A percentile compares a stretch with the other conserved stretches of the same genome.
Conservation (phyloP, 2,888 invertebrate species). For the Drosophila atroscutellata region DNA sequence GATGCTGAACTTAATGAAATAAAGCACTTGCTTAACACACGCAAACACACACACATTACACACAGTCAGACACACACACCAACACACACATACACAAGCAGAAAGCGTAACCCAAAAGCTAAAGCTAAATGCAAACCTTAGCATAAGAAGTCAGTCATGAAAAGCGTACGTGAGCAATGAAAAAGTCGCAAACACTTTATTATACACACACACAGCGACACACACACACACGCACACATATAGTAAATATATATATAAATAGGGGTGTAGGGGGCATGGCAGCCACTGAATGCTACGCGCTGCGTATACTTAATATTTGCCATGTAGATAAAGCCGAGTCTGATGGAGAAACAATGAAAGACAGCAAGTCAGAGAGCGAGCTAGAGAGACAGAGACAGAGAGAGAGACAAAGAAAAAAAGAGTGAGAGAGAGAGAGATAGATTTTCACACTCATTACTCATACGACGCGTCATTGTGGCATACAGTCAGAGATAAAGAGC, state of each 20-base stretch:
- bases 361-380: constrained; percentile 1
- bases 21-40: constrained; percentile 73
- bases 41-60: constrained; percentile 11
- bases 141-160: constrained; percentile 80
- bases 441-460: constrained; percentile 71
- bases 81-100: neutral
- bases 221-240: neutral
- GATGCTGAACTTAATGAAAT: constrained; percentile 74
- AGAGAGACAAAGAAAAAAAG: neutral
- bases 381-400: neutral
- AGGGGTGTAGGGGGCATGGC: constrained; percentile 24
- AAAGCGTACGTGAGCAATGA: constrained; percentile 80
- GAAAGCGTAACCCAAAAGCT: constrained; percentile 29
- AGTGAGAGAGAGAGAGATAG: neutral
- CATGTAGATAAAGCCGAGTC: constrained; percentile 65
- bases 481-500: constrained; percentile 68
- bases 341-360: constrained; percentile 30
- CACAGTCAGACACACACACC: constrained; percentile 2
- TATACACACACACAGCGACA: constrained; percentile 49
- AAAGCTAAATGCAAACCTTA: constrained; percentile 61
- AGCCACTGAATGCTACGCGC: constrained; percentile 76
- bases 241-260: neutral
- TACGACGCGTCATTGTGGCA: constrained; percentile 76
- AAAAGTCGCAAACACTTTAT: constrained; percentile 82
- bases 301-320: constrained; percentile 78